These are phyloP conservation scores for Diploscapter pachys DNA, from an alignment of 1,140 invertebrate species.

Conservation along the genomic window DNA sequence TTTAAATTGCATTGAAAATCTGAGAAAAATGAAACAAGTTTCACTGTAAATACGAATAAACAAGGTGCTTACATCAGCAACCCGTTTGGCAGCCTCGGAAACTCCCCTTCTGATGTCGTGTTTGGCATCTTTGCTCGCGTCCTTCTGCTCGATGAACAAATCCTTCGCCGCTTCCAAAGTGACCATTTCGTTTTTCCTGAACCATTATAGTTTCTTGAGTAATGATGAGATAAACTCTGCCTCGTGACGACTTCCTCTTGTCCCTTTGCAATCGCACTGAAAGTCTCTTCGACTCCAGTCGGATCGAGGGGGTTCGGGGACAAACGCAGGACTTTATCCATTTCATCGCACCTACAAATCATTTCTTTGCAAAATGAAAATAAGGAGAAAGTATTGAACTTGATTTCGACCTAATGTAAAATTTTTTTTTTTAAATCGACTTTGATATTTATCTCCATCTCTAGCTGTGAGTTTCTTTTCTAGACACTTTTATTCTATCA, in stretches of 20 bases:
- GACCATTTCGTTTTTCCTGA: slow-evolving; percentile 18
- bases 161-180: slow-evolving; percentile 45
- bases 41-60: neutral
- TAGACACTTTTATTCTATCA: no score
- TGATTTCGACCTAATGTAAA: no score
- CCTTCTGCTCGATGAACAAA: slow-evolving; percentile 43
- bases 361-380: slow-evolving; percentile 8
- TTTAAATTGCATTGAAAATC: slow-evolving; percentile 1
- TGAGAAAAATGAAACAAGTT: no score
- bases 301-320: slow-evolving; percentile 35
- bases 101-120: slow-evolving; percentile 45
- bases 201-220: no score
- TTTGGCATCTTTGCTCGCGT: slow-evolving; percentile 42
- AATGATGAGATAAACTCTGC: neutral
- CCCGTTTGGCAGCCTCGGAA: slow-evolving; percentile 44
- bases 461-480: no score
- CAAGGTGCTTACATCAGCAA: slow-evolving; percentile 46
- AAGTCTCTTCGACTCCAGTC: slow-evolving; percentile 29
- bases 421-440: no score
- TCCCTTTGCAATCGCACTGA: slow-evolving; percentile 28
- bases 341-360: slow-evolving; percentile 50
- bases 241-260: slow-evolving; percentile 35
- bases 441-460: no score
- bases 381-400: no score
- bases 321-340: slow-evolving; percentile 36